phyloP scores from a whole-genome alignment of 2,888 invertebrate species.

The Ornithoptera priamus region DNA sequence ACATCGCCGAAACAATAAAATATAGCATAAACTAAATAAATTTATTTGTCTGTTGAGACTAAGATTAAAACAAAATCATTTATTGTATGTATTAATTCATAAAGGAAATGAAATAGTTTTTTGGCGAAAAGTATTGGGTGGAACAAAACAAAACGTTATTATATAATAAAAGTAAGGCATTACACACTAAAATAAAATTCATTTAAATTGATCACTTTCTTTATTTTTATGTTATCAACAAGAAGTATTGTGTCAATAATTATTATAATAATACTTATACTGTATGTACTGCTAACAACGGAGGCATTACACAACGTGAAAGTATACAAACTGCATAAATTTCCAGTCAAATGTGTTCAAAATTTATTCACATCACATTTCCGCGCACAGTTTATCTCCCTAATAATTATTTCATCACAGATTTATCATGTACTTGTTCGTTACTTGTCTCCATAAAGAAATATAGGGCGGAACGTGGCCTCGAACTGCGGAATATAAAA shows the following conservation, averaged over 20 bases:
- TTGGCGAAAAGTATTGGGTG: no score
- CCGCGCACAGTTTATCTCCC: conserved; percentile 57
- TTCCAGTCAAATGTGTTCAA: conserved; percentile 53
- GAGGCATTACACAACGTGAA: conserved; percentile 64
- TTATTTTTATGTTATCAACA: conserved; percentile 73
- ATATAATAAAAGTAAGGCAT: neutral
- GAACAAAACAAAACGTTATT: neutral
- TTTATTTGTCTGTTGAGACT: no score
- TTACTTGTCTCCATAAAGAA: conserved; percentile 54
- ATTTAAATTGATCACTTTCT: conserved; percentile 62
- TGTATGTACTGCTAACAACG: conserved; percentile 69
- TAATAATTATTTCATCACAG: conserved; percentile 75
- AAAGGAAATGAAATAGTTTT: no score
- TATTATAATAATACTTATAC: conserved; percentile 73
- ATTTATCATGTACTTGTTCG: conserved; percentile 73
- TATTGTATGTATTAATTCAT: no score
- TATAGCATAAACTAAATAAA: no score
- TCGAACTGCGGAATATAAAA: conserved; percentile 49
- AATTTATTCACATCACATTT: conserved; percentile 51
- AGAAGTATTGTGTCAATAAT: conserved; percentile 73
- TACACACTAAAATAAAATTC: conserved; percentile 1
- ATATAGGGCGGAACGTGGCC: conserved; percentile 58
- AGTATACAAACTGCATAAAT: conserved; percentile 55
- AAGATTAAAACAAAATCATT: no score
- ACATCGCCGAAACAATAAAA: no score